Conservation (phyloP, 1,140 invertebrate genomes). For the Meloidogyne hapla region DNA sequence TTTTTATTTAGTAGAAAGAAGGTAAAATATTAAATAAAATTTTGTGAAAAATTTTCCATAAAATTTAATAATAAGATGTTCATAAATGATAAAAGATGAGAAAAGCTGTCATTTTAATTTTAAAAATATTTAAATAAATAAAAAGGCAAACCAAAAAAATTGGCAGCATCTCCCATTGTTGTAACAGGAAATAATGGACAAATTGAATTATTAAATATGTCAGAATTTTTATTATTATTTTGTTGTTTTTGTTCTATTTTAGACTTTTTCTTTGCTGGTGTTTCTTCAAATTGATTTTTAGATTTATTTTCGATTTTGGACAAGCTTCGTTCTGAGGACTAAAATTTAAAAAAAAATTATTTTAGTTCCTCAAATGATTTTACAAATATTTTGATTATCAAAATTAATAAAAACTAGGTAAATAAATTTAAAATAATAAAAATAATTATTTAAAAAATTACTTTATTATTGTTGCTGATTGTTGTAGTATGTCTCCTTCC, state of each 20-base stretch:
- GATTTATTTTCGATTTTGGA: neutral
- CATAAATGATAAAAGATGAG: no score
- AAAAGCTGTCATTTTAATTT: neutral
- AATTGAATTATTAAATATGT: neutral
- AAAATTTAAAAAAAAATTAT: neutral
- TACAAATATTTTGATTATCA: no score
- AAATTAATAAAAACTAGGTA: neutral
- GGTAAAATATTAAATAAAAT: no score
- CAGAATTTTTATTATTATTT: neutral
- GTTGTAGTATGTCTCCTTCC: neutral
- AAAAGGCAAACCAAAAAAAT: neutral
- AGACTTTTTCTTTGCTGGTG: neutral
- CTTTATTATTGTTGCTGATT: neutral
- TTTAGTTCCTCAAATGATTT: neutral
- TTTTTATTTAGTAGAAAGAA: no score
- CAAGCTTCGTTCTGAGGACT: neutral
- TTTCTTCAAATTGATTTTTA: slow-evolving; percentile 6
- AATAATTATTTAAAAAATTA: neutral
- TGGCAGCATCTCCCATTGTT: neutral
- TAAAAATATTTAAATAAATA: neutral
- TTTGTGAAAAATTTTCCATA: no score
- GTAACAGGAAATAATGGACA: neutral
- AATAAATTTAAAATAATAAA: neutral
- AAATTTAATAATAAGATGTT: no score
- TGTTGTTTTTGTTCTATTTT: neutral